Conservation (phyloP, 2,113 vertebrate genomes). For the Stigmatopora argus region DNA sequence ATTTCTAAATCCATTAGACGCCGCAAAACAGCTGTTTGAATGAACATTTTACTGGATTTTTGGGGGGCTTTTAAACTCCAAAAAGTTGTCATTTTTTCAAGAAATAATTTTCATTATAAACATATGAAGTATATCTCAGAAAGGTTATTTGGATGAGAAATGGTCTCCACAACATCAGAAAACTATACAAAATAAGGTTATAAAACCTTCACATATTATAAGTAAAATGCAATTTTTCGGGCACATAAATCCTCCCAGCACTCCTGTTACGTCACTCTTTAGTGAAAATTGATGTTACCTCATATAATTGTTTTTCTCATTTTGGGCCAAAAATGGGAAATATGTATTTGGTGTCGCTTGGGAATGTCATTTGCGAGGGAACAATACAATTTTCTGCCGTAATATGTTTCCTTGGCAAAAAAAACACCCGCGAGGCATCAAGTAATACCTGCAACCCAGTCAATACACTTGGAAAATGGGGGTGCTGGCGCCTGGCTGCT, state of each 20-base stretch:
- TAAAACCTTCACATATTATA: too few relatives aligned
- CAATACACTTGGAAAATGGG: slow-evolving; percentile 9
- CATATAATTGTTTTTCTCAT: neutral
- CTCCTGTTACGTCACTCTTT: neutral
- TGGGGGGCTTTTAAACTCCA: too few relatives aligned
- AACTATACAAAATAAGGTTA: too few relatives aligned
- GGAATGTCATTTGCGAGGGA: neutral
- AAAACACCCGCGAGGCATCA: slow-evolving; percentile 25
- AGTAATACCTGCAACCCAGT: slow-evolving; percentile 37
- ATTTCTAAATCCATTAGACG: too few relatives aligned
- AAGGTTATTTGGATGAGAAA: too few relatives aligned
- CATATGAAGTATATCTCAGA: too few relatives aligned
- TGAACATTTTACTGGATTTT: too few relatives aligned
- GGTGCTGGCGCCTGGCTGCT: neutral
- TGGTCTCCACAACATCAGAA: too few relatives aligned
- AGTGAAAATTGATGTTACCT: neutral
- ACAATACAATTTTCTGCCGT: slow-evolving; percentile 12
- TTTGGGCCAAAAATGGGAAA: neutral
- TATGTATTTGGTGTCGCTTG: neutral
- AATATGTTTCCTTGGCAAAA: slow-evolving; percentile 43
- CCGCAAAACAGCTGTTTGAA: too few relatives aligned
- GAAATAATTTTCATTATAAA: too few relatives aligned
- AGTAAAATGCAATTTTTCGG: neutral
- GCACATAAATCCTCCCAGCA: neutral
- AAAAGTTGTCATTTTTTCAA: too few relatives aligned